Evolutionary conservation across 2,888 invertebrate genomes (phyloP).

Genomic region (Lithophane socia): DNA sequence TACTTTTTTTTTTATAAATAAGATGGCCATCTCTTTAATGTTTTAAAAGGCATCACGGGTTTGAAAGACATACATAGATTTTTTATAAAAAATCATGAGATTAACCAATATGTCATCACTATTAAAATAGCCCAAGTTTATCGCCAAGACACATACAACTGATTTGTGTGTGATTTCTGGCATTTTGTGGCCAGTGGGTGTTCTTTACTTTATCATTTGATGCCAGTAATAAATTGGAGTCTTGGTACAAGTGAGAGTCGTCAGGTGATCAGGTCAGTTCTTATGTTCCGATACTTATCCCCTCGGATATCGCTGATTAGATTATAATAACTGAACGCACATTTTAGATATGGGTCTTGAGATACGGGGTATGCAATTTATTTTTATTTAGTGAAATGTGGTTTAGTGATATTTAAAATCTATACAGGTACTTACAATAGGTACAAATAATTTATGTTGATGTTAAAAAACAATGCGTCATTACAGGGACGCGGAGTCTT

Average conservation of each 20-base stretch:
- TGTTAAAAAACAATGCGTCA: background rate
- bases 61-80: too few relatives aligned
- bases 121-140: too few relatives aligned
- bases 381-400: background rate
- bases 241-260: conserved; percentile 49
- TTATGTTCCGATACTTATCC: conserved; percentile 12
- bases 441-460: background rate
- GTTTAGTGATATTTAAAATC: background rate
- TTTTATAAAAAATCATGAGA: too few relatives aligned
- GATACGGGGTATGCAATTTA: background rate
- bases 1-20: too few relatives aligned
- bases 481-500: too few relatives aligned
- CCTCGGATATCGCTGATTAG: conserved; percentile 1
- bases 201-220: background rate
- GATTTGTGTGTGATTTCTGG: too few relatives aligned
- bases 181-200: background rate
- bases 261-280: conserved; percentile 25
- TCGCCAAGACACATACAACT: too few relatives aligned
- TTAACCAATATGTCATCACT: too few relatives aligned
- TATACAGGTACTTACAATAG: background rate
- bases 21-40: too few relatives aligned
- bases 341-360: background rate
- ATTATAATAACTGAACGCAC: conserved; percentile 1
- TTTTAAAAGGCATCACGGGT: too few relatives aligned
- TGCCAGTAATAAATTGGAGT: background rate